Evolutionary conservation across 2,113 vertebrate species (phyloP).

Genomic region (Phrynosoma blainvillii): DNA sequence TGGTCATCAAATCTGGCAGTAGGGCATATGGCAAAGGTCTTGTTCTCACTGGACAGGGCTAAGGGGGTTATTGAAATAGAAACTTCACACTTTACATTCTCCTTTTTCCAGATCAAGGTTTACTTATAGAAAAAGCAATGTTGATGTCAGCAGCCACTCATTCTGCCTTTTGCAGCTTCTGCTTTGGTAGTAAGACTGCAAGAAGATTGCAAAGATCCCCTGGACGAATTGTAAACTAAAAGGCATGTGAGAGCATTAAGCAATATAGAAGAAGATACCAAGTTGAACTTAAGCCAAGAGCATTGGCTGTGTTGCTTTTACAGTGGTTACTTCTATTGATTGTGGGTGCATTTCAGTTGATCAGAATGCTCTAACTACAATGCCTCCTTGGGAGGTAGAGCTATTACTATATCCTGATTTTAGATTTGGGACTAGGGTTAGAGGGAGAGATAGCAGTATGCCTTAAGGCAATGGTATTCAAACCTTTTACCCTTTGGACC

Average conservation of each 20-base stretch:
- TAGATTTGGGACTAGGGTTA: background rate
- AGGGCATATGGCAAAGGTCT: background rate
- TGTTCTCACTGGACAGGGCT: background rate
- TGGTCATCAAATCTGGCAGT: background rate
- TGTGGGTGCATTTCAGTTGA: background rate
- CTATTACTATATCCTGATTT: background rate
- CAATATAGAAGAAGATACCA: background rate
- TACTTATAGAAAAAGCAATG: background rate
- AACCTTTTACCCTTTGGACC: no score
- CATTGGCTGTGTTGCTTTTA: background rate
- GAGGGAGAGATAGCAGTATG: background rate
- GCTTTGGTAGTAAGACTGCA: background rate
- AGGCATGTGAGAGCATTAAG: background rate
- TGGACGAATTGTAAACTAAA: background rate
- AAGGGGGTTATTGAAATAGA: background rate
- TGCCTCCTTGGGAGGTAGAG: background rate
- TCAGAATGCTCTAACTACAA: background rate
- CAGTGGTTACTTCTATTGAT: background rate
- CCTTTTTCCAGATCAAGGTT: background rate
- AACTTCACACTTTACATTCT: background rate
- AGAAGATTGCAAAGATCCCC: background rate
- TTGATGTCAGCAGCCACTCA: background rate
- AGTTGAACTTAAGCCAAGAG: background rate
- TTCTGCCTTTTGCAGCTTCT: background rate
- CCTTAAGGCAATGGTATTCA: background rate